Conservation (phyloP, 2,113 vertebrate species). For the Benitochromis conjunctus region DNA sequence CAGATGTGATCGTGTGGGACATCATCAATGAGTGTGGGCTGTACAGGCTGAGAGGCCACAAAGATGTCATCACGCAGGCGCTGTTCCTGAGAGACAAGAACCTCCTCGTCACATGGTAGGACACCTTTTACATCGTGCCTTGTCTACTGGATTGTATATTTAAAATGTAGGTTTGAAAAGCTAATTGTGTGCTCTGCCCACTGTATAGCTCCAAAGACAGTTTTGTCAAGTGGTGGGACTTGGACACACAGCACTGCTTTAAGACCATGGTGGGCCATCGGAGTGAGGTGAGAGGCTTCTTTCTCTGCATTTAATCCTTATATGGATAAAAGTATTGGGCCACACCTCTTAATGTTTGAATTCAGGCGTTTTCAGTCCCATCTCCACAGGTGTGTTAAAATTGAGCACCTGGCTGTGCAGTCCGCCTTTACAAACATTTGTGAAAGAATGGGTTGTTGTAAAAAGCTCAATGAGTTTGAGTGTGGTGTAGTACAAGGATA, state of each 20-base stretch:
- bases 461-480: no score
- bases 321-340: no score
- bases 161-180: neutral
- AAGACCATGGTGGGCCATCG: conserved; percentile 94
- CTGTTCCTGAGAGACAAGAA: conserved; percentile 88
- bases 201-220: conserved; percentile 87
- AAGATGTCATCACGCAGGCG: conserved; percentile 86
- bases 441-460: no score
- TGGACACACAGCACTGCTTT: conserved; percentile 97
- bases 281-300: conserved; percentile 79
- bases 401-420: no score
- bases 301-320: neutral
- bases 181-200: neutral
- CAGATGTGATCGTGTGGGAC: conserved; percentile 95
- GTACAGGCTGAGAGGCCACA: conserved; percentile 90
- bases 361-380: neutral
- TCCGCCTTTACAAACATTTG: no score
- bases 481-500: no score
- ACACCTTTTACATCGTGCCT: neutral
- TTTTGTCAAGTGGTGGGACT: conserved; percentile 96
- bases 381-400: no score
- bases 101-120: conserved; percentile 88
- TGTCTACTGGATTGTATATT: neutral
- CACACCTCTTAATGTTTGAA: no score
- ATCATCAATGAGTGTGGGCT: conserved; percentile 94